These are phyloP conservation scores for Megalurothrips usitatus DNA, from an alignment of 2,888 invertebrate genomes.

Conservation along the genomic window DNA sequence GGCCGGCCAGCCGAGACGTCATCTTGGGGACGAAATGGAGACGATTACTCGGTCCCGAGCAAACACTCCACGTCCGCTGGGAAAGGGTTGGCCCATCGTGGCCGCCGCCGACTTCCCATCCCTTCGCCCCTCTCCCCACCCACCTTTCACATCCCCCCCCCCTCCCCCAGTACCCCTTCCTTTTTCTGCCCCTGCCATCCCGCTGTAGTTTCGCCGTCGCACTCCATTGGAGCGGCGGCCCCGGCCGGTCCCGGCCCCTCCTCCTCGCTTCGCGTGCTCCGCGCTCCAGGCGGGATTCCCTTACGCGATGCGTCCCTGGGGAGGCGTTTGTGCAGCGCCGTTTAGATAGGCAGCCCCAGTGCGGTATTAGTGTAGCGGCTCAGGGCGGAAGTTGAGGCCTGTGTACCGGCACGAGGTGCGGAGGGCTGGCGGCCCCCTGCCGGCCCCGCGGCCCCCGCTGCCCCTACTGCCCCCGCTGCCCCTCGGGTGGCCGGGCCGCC, in stretches of 20 bases:
- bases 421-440: no score
- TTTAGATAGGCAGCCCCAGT: constrained; percentile 9
- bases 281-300: not conserved
- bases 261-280: not conserved
- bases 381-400: no score
- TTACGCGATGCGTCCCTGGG: constrained; percentile 10
- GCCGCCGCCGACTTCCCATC: no score
- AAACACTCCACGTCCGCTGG: not conserved
- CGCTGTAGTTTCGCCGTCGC: not conserved
- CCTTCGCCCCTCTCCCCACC: no score
- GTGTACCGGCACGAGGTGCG: no score
- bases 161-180: not conserved
- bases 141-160: not conserved
- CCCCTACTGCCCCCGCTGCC: no score
- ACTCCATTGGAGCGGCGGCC: not conserved
- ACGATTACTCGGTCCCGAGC: not conserved
- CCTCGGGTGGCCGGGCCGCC: no score
- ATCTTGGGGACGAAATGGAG: not conserved
- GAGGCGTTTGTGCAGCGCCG: constrained; percentile 23
- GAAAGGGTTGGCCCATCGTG: no score
- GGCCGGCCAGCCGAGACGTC: constrained; percentile 1
- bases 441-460: no score
- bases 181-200: not conserved
- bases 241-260: not conserved
- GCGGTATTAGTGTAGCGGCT: no score